These are phyloP conservation scores for Agapetus fuscipes DNA, from an alignment of 2,888 invertebrate species.

Conservation along the genomic window DNA sequence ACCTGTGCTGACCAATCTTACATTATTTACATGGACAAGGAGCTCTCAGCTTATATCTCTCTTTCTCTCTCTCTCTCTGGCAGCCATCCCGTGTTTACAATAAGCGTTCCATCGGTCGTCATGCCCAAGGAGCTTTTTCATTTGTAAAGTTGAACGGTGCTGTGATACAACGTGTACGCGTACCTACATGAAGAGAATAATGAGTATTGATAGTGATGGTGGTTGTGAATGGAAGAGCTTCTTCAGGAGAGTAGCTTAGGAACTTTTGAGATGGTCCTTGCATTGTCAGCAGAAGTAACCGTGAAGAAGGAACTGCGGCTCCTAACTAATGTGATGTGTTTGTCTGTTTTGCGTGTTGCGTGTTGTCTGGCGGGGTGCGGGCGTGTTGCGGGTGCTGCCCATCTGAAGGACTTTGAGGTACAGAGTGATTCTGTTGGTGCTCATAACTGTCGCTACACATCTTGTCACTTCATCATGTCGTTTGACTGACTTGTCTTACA, in stretches of 20 bases:
- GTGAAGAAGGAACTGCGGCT: conserved; percentile 19
- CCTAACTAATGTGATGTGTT: conserved; percentile 54
- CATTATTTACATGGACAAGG: conserved; percentile 1
- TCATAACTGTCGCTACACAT: conserved; percentile 35
- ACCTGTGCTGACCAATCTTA: conserved; percentile 2
- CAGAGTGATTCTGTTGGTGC: conserved; percentile 43
- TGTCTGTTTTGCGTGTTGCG: conserved; percentile 62
- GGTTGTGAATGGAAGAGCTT: conserved; percentile 25
- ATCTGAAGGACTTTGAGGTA: conserved; percentile 82
- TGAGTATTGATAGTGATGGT: no score
- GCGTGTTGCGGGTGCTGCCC: conserved; percentile 55
- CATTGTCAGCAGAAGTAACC: conserved; percentile 26
- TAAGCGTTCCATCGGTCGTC: not conserved
- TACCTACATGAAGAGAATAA: no score
- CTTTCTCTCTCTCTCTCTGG: conserved; percentile 5
- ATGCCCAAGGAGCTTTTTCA: conserved; percentile 16
- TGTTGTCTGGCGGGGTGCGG: conserved; percentile 58
- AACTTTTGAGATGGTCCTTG: conserved; percentile 94
- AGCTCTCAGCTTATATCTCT: conserved; percentile 1
- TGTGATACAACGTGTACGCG: not conserved
- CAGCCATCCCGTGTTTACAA: conserved; percentile 2
- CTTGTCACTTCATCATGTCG: conserved; percentile 35
- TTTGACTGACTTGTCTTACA: conserved; percentile 22
- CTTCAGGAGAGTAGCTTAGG: conserved; percentile 53
- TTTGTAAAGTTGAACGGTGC: conserved; percentile 3